Conservation (phyloP, 1,140 invertebrate genomes). For the Bilobella aurantiaca region DNA sequence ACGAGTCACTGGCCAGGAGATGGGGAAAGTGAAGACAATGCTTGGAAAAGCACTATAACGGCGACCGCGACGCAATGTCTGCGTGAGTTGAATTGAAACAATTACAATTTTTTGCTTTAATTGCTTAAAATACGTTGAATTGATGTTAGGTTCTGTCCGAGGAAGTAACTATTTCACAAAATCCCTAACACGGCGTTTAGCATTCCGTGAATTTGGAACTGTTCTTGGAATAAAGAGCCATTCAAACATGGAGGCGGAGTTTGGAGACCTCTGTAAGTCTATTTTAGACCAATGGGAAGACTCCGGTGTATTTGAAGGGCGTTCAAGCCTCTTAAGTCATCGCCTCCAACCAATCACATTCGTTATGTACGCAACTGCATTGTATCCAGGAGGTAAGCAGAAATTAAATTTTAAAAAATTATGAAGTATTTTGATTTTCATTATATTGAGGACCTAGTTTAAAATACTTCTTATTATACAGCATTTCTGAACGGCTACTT, state of each 20-base stretch:
- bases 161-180: background rate
- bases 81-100: background rate
- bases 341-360: background rate
- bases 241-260: background rate
- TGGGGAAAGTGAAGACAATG: background rate
- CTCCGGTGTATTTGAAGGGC: background rate
- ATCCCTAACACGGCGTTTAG: background rate
- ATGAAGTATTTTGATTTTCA: too few species aligned
- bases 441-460: too few species aligned
- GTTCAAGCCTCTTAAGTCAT: background rate
- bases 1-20: background rate
- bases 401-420: too few species aligned
- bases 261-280: background rate
- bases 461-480: too few species aligned
- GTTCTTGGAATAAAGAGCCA: background rate
- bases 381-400: constrained; percentile 2
- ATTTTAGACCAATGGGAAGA: background rate
- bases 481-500: too few species aligned
- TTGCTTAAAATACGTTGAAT: background rate
- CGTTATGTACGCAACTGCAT: background rate
- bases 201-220: constrained; percentile 6
- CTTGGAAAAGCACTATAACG: background rate
- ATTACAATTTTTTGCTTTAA: background rate
- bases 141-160: background rate
- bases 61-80: background rate